These are phyloP conservation scores for Melopsittacus undulatus DNA, from an alignment of 2,797 vertebrate genomes.

Conservation along the genomic window DNA sequence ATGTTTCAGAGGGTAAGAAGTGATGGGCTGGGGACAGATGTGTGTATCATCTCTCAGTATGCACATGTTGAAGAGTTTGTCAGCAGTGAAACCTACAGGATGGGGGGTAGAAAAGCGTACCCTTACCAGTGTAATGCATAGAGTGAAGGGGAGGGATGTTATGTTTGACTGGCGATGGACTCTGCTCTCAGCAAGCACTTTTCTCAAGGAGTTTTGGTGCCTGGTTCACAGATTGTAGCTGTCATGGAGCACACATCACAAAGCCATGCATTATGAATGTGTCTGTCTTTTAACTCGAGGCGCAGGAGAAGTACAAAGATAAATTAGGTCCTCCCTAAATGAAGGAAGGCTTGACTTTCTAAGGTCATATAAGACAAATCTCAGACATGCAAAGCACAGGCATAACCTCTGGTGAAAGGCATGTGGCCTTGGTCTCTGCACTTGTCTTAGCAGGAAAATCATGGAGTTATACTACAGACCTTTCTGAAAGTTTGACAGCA, in stretches of 20 bases:
- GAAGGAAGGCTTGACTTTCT: not conserved
- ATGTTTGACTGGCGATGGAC: not conserved
- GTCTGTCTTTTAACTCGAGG: slow-evolving; percentile 23
- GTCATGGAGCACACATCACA: slow-evolving; percentile 49
- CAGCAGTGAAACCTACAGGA: not conserved
- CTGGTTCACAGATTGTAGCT: slow-evolving; percentile 50
- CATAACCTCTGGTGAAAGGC: not conserved
- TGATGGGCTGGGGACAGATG: not conserved
- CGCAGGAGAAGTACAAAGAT: not conserved
- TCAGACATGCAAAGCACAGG: not conserved
- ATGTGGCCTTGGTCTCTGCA: not conserved
- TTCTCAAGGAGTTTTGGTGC: slow-evolving; percentile 33
- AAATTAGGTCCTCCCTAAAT: slow-evolving; percentile 6
- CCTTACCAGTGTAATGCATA: not conserved
- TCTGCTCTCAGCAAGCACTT: not conserved
- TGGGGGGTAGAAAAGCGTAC: not conserved
- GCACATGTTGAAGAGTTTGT: not conserved
- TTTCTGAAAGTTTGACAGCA: not conserved
- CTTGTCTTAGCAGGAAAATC: not conserved
- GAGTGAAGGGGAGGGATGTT: not conserved
- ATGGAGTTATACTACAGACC: not conserved
- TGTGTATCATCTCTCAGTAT: not conserved
- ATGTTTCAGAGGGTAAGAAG: not conserved
- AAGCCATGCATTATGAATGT: slow-evolving; percentile 49
- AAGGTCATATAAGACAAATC: not conserved